Evolutionary conservation across 2,888 invertebrate genomes (phyloP), one percentile per base, ranked within the genome.

Genomic region (Eupithecia vulgata): DNA sequence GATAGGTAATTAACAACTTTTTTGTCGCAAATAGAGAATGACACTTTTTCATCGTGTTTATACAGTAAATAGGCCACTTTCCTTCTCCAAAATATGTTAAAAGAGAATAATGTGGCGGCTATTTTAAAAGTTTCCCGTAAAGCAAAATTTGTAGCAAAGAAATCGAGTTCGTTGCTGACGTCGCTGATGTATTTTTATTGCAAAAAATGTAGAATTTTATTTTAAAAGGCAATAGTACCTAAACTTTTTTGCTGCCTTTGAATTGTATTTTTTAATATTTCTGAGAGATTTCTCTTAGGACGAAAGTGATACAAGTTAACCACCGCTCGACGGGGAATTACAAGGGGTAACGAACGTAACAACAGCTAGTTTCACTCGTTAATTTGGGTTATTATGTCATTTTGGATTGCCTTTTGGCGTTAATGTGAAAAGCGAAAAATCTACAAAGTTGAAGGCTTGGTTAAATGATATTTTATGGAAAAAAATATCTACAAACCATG

Each of bases 331-430:
- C 61, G 57, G 88, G 90, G 88, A 88, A 89, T 91, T 89, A 91
- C 89, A 82, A 84, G 82, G 81, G 83, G 85, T 57, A 91, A 90
- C 90, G 89, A 90, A 89, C 86, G 85, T 86, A 88, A 88, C 90
- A 88, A 88, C 90, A 87, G 88, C 88, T 89, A 89, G 88, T 91
- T 87, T 84, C 83, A 84, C 87, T 86, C 83, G 86, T 84, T 90
- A 89, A 92, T 92, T 91, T 93, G 87, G 92, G 93, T 93, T 93
- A 93, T 93, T 91, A 92, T 92, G 93, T 90, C 92, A 90, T 90
- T 90, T n/a, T 87, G 77, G 82, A 75, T 80, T 74, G 71, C 62
- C 52, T 73, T 72, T 77, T 71, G 59, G 25, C 37, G 25, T 40
- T 30, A 30, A 67, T 62, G 67, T 21, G 40, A 66, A 70, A 74